Conservation (phyloP, 2,113 vertebrate species). For the Crocuta crocuta region DNA sequence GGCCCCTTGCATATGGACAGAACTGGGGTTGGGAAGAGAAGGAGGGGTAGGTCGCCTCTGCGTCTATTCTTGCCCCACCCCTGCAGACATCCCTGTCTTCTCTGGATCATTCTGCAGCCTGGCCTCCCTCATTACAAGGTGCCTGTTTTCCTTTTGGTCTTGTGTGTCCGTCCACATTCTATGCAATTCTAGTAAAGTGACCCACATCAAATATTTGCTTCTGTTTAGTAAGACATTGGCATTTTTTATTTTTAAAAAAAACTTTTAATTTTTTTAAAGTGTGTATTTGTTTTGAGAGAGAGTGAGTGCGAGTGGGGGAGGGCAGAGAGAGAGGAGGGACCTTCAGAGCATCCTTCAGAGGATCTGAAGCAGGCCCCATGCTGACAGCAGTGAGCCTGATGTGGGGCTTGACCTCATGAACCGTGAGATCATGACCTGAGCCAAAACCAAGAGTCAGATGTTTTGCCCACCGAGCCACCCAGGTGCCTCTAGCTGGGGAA, state of each 20-base stretch:
- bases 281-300: too few relatives aligned
- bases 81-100: not conserved
- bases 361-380: too few relatives aligned
- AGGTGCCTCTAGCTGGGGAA: not conserved
- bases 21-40: not conserved
- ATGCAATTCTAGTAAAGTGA: not conserved
- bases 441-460: too few relatives aligned
- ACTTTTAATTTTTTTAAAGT: too few relatives aligned
- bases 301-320: too few relatives aligned
- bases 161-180: too few relatives aligned
- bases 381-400: too few relatives aligned
- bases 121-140: not conserved
- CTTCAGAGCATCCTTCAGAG: too few relatives aligned
- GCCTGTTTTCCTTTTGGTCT: not conserved
- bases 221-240: not conserved
- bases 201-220: not conserved
- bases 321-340: too few relatives aligned
- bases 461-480: too few relatives aligned
- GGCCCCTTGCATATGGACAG: not conserved
- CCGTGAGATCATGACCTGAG: too few relatives aligned
- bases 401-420: too few relatives aligned
- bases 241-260: not conserved
- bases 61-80: not conserved
- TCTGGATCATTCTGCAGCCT: accelerated
- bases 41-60: not conserved